These are phyloP conservation scores for Tricholauxania praeusta DNA, from an alignment of 2,888 invertebrate species.

Conservation along the genomic window DNA sequence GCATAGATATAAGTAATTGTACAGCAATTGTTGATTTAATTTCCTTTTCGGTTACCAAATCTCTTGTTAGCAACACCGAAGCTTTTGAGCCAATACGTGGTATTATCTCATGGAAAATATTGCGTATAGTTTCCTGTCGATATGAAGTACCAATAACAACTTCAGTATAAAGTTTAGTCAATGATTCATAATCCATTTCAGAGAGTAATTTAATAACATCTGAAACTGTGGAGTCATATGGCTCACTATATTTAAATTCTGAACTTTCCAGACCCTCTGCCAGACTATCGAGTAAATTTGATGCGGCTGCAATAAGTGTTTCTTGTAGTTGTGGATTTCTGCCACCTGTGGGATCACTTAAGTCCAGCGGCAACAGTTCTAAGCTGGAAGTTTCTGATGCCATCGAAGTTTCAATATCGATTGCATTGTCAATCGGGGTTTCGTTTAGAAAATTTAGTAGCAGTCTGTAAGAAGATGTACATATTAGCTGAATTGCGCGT, in stretches of 20 bases:
- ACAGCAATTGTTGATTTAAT: constrained; percentile 76
- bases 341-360: constrained; percentile 66
- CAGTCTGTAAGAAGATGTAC: constrained; percentile 50
- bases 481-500: neutral
- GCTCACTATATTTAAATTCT: constrained; percentile 65
- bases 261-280: constrained; percentile 66
- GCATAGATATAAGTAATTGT: constrained; percentile 76
- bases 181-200: constrained; percentile 65
- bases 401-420: constrained; percentile 67
- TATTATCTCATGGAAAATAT: constrained; percentile 79
- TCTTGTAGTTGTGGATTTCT: constrained; percentile 65
- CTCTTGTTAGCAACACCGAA: constrained; percentile 75
- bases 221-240: constrained; percentile 65
- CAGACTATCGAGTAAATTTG: constrained; percentile 60
- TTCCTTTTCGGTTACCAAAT: constrained; percentile 73
- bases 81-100: constrained; percentile 78
- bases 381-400: constrained; percentile 57
- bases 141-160: constrained; percentile 79
- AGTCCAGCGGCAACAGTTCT: constrained; percentile 59
- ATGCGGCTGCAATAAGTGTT: constrained; percentile 59
- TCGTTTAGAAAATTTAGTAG: constrained; percentile 63
- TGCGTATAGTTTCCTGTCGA: constrained; percentile 79
- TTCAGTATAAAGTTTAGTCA: constrained; percentile 70
- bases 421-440: constrained; percentile 65
- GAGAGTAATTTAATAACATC: constrained; percentile 65